These are phyloP conservation scores for Nineta flava DNA, from an alignment of 2,888 invertebrate species.

Conservation along the genomic window DNA sequence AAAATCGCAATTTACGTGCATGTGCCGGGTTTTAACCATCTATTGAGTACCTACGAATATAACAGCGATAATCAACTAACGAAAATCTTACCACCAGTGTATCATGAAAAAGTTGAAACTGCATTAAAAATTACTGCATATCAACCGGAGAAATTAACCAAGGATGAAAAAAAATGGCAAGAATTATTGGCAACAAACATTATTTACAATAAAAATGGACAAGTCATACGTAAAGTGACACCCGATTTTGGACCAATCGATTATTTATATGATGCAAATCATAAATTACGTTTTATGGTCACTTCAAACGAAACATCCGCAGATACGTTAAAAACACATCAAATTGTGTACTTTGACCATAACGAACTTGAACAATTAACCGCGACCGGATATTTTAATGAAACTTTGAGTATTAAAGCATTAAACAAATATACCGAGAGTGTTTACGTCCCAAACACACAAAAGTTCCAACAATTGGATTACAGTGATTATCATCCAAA, in stretches of 20 bases:
- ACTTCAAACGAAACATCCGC: too few species aligned
- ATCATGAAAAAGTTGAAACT: conserved; percentile 8
- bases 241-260: neutral
- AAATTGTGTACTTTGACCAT: too few species aligned
- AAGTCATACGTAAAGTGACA: neutral
- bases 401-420: neutral
- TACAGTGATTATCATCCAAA: neutral
- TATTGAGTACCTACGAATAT: conserved; percentile 8
- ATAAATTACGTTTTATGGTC: neutral
- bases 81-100: conserved; percentile 13
- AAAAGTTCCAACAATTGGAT: neutral
- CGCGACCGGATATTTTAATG: too few species aligned
- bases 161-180: neutral
- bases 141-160: neutral
- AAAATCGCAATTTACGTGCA: neutral
- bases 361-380: neutral
- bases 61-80: conserved; percentile 9
- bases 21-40: neutral
- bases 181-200: neutral
- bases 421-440: neutral
- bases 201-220: neutral
- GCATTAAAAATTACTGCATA: too few species aligned
- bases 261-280: neutral
- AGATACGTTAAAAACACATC: neutral
- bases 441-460: too few species aligned